Conservation (phyloP, 2,888 invertebrate genomes). For the Anaspis maculata region DNA sequence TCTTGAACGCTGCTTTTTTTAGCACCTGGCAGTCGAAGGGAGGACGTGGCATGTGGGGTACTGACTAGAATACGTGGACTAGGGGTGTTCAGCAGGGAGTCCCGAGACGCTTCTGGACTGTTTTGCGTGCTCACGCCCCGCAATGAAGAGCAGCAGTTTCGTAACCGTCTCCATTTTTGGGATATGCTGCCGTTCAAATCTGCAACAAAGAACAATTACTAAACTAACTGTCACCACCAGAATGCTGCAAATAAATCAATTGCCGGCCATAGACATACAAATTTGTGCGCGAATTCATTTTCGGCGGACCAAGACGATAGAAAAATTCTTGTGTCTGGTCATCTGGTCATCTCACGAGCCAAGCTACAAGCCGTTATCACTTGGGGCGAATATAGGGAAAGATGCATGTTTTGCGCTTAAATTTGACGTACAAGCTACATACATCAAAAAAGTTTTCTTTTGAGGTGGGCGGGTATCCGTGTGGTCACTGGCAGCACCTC, state of each 20-base stretch:
- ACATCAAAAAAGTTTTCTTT: too few relatives aligned
- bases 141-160: constrained; percentile 56
- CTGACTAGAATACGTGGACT: constrained; percentile 40
- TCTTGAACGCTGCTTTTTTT: constrained; percentile 53
- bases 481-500: too few relatives aligned
- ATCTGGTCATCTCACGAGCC: too few relatives aligned
- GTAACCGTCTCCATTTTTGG: constrained; percentile 65
- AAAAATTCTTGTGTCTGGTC: too few relatives aligned
- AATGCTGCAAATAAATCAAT: constrained; percentile 5
- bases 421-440: too few relatives aligned
- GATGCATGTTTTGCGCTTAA: too few relatives aligned
- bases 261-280: too few relatives aligned
- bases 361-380: too few relatives aligned
- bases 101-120: constrained; percentile 44
- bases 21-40: constrained; percentile 43
- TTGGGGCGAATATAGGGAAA: too few relatives aligned
- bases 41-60: constrained; percentile 39
- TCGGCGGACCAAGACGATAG: too few relatives aligned
- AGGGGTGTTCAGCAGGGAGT: constrained; percentile 50
- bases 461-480: too few relatives aligned
- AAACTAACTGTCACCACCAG: constrained; percentile 1
- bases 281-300: too few relatives aligned
- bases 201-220: constrained; percentile 43
- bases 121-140: constrained; percentile 46
- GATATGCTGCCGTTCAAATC: constrained; percentile 68